Percentiles rank a stretch among this genome's conserved stretches.
phyloP scores from a whole-genome alignment of 2,113 vertebrate genomes.

The Oplegnathus fasciatus region DNA sequence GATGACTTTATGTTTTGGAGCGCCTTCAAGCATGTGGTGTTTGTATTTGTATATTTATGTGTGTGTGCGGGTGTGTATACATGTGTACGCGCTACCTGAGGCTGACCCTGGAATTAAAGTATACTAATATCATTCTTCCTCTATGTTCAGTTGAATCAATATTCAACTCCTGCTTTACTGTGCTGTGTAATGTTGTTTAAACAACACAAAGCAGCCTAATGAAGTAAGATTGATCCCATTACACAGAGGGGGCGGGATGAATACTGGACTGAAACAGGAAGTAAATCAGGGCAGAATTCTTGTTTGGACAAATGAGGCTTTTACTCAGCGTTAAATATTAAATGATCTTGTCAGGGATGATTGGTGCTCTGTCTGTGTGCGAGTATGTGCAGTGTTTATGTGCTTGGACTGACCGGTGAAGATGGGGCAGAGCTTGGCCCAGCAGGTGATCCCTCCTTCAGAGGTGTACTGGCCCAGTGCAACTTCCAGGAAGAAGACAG shows the following conservation, averaged over 20 bases:
- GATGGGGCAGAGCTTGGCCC: slow-evolving; percentile 98
- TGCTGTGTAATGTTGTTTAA: slow-evolving; percentile 31
- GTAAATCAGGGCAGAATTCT: slow-evolving; percentile 27
- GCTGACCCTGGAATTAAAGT: background rate
- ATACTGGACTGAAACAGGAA: slow-evolving; percentile 23
- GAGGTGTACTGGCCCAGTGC: slow-evolving; percentile 98
- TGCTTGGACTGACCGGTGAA: slow-evolving; percentile 91
- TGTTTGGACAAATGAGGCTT: slow-evolving; percentile 37
- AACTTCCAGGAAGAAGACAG: slow-evolving; percentile 98
- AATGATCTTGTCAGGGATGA: slow-evolving; percentile 2
- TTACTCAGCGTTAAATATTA: slow-evolving; percentile 33
- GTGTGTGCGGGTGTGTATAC: background rate
- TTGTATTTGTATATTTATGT: background rate
- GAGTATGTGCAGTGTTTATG: background rate
- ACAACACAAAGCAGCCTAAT: slow-evolving; percentile 39
- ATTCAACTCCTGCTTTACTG: slow-evolving; percentile 2
- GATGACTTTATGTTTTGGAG: slow-evolving; percentile 14
- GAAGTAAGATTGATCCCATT: slow-evolving; percentile 36
- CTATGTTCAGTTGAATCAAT: background rate
- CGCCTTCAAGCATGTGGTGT: background rate
- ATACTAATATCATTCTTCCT: background rate
- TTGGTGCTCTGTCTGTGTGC: slow-evolving; percentile 12
- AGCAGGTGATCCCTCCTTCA: slow-evolving; percentile 98
- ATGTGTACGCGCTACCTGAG: background rate
- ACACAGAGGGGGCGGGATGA: background rate